Conservation (phyloP, 1,140 invertebrate genomes). For the Archivesica marissinica region DNA sequence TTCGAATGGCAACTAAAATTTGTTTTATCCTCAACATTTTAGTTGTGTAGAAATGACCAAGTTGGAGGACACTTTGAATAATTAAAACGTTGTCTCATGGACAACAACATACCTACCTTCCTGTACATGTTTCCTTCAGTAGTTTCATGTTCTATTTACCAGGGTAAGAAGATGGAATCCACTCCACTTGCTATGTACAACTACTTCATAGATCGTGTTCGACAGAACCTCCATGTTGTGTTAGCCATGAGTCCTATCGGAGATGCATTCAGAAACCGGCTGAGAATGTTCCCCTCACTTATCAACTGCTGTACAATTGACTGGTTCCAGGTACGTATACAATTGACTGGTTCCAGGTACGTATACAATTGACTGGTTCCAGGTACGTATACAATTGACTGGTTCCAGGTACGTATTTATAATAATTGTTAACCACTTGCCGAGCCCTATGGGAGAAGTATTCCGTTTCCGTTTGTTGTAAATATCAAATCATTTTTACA, state of each 20-base stretch:
- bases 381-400: conserved; percentile 84
- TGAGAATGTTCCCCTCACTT: conserved; percentile 84
- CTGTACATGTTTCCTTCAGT: no score
- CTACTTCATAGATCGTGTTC: conserved; percentile 84
- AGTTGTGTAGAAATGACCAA: no score
- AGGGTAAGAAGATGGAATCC: conserved; percentile 86
- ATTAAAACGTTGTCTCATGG: no score
- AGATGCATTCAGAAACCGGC: conserved; percentile 84
- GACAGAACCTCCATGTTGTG: conserved; percentile 83
- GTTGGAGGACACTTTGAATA: no score
- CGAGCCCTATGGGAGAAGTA: no score
- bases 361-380: conserved; percentile 85
- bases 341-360: conserved; percentile 85
- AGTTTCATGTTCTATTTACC: no score
- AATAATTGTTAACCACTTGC: no score
- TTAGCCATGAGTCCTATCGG: conserved; percentile 84
- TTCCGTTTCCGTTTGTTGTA: no score
- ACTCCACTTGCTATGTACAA: conserved; percentile 84
- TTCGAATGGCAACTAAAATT: no score
- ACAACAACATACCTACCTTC: no score
- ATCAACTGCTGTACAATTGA: conserved; percentile 85
- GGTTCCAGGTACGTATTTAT: conserved; percentile 84
- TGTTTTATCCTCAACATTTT: no score
- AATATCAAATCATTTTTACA: no score
- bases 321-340: conserved; percentile 84